Evolutionary conservation across 2,888 invertebrate species (phyloP), one percentile per base, ranked within the genome.

Genomic region (Chirona hameri): DNA sequence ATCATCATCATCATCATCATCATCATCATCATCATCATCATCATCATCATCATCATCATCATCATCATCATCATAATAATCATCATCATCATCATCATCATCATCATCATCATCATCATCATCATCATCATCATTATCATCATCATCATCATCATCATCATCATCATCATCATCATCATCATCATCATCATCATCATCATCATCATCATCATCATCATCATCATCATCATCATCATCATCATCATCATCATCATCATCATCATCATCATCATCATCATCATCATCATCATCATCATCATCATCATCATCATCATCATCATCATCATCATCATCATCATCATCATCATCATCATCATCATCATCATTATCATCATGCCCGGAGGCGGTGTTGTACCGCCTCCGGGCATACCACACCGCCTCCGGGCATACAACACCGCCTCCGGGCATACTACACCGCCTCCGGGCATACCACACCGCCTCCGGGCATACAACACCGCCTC

Each of bases 1-100:
- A 65, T 65, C n/a, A 65, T 65, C n/a, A 65, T 65, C n/a, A 65
- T 65, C n/a, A 65, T 65, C n/a, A 65, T 65, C n/a, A 65, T 65
- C n/a, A 65, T 65, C n/a, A 65, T 65, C n/a, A 65, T 65, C n/a
- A 65, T 65, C n/a, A 65, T 65, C n/a, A 65, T 65, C n/a, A 65
- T 65, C n/a, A 65, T 65, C n/a, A 65, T 65, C 65, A 65, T 65
- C 65, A n/a, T n/a, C n/a, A n/a, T n/a, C n/a, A n/a, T n/a, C n/a
- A n/a, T n/a, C n/a, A n/a, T n/a, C n/a, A n/a, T n/a, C n/a, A n/a
- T n/a, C n/a, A n/a, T n/a, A n/a, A n/a, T n/a, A n/a, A n/a, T n/a
- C n/a, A n/a, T n/a, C n/a, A n/a, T n/a, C n/a, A n/a, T n/a, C n/a
- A n/a, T n/a, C n/a, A n/a, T n/a, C n/a, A n/a, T n/a, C n/a, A 65